These are phyloP conservation scores for Mirza zaza DNA, from an alignment of 2,113 vertebrate species.

Conservation along the genomic window DNA sequence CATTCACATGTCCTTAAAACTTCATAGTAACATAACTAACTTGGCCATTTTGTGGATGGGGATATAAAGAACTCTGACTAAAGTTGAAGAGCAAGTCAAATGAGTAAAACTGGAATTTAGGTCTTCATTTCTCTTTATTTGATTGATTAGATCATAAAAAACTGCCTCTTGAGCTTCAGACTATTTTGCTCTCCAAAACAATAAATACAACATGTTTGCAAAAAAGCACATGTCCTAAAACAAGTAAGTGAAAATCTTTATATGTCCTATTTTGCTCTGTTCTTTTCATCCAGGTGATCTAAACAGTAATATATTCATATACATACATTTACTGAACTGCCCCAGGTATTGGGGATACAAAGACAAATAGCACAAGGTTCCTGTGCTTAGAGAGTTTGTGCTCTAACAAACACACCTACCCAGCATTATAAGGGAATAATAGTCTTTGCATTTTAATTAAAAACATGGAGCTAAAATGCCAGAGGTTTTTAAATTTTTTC, in stretches of 20 bases:
- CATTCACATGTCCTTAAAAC: neutral
- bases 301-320: neutral
- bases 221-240: neutral
- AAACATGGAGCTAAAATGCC: neutral
- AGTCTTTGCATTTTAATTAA: neutral
- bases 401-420: neutral
- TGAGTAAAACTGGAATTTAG: neutral
- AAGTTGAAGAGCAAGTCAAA: slow-evolving; percentile 1
- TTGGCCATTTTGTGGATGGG: neutral
- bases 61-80: neutral
- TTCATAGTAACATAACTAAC: neutral
- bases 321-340: neutral
- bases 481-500: neutral
- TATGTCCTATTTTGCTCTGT: neutral
- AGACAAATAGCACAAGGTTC: neutral
- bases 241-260: neutral
- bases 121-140: slow-evolving; percentile 7
- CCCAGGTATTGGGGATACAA: neutral
- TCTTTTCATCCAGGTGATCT: neutral
- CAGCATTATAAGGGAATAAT: neutral
- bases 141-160: neutral
- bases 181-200: neutral
- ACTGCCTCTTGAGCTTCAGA: neutral
- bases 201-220: neutral
- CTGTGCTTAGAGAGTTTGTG: neutral